Evolutionary conservation across 1,140 invertebrate species (phyloP).

Genomic region (Pseudachorutes palmiensis): DNA sequence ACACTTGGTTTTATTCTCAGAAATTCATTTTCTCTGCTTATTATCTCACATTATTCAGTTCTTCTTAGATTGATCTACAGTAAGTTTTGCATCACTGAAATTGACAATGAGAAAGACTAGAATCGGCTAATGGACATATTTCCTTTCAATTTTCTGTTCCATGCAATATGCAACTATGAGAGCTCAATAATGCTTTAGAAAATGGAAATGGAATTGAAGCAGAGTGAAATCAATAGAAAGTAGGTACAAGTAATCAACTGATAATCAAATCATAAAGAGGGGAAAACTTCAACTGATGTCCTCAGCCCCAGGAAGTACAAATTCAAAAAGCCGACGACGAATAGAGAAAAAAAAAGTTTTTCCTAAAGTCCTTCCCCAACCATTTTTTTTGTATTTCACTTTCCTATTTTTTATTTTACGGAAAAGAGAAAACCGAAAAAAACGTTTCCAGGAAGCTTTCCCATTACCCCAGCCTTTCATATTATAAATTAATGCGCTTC

Average conservation of each 20-base stretch:
- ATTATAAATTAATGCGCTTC: conserved; percentile 9
- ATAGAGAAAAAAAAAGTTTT: not conserved
- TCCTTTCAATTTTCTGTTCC: no score
- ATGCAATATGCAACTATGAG: not conserved
- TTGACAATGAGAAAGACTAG: no score
- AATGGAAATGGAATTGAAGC: not conserved
- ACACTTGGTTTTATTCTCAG: no score
- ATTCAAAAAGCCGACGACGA: not conserved
- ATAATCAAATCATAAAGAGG: conserved; percentile 46
- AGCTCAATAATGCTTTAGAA: not conserved
- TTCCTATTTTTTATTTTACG: not conserved
- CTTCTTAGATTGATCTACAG: no score
- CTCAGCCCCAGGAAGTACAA: conserved; percentile 30
- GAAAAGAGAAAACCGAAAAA: conserved; percentile 10
- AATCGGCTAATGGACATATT: no score
- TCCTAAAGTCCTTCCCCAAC: conserved; percentile 1
- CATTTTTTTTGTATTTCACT: not conserved
- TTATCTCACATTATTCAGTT: no score
- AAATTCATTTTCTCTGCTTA: no score
- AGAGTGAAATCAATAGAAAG: not conserved
- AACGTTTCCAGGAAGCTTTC: not conserved
- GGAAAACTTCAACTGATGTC: conserved; percentile 24
- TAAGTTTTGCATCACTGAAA: no score
- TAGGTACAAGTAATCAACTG: conserved; percentile 40
- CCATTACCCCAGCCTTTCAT: not conserved